Base-by-base conservation (phyloP, 2,113 vertebrate genomes). In the Siniperca chuatsi region DNA sequence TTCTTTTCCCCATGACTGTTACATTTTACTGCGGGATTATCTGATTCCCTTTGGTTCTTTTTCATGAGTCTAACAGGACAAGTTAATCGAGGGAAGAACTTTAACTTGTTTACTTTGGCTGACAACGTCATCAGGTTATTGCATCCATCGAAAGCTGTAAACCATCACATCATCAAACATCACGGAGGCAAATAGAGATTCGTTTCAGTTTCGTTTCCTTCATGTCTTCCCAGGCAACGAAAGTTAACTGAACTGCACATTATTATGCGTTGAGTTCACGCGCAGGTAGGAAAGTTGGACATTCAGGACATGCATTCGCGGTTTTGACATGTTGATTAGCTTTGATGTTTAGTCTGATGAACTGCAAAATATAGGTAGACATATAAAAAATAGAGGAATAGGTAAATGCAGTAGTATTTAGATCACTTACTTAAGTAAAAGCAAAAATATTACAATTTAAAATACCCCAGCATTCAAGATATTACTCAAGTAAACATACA, bases 191-290 rank as follows among this genome's bases (percentile, higher is more conserved):
- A 8, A 5, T 4, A 4, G 40, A 25, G 20, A 4, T 6, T 12
- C 18, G 76, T 92, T 93, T 94, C 84, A 50, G 71, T 95, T 95
- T 95, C 90, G 85, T 93, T 95, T 95, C 90, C 10, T 4, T 37
- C 2, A 1, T 2, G 4, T 64, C 6, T 0, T 8, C 2, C 0
- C 15, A 11, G 1, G 8, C 15, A 85, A 61, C 70, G 84, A 92
- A 89, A 92, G 57, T 82, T 57, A 88, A 48, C 46, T 2, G 0
- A 7, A 23, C 1, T 2, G 37, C 16, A 0, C 9, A 15, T 21
- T 1, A 18, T 8, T 6, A 1, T 40, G 54, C 2, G 67, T 1
- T 65, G 46, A 62, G 70, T 86, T 81, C 58, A 81, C 0, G 74
- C 16, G 6, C 5, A 8, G 20, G 4, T 18, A 23, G 35, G 16